Conservation (phyloP, 2,797 vertebrate genomes). For the Trachops cirrhosus region DNA sequence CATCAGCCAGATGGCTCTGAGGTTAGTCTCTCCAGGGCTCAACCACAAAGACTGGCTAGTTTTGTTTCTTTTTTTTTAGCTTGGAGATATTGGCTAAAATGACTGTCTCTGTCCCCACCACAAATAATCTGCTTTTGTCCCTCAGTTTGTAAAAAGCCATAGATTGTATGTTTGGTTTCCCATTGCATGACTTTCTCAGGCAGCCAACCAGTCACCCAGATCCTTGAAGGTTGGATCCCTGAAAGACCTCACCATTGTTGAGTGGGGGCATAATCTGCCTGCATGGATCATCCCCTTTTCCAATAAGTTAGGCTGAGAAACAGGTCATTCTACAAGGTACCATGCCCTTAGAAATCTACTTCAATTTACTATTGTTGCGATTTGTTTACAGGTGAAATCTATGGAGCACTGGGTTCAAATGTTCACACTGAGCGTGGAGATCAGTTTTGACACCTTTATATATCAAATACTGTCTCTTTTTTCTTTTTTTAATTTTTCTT, state of each 20-base stretch:
- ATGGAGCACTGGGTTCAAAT: not conserved
- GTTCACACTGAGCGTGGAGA: not conserved
- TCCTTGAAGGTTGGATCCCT: not conserved
- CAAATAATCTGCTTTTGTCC: conserved; percentile 61
- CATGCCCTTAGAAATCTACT: not conserved
- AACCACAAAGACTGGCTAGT: conserved; percentile 32
- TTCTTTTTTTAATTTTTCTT: too few species aligned
- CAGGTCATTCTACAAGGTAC: not conserved
- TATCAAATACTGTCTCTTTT: not conserved
- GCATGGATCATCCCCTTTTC: not conserved
- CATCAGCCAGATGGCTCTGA: conserved; percentile 51
- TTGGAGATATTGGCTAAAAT: conserved; percentile 42
- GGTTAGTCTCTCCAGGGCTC: conserved; percentile 53
- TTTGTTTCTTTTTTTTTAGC: not conserved
- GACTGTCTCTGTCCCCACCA: conserved; percentile 70
- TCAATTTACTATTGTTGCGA: not conserved
- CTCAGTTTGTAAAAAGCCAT: not conserved
- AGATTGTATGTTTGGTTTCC: conserved; percentile 11
- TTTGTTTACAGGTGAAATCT: not conserved
- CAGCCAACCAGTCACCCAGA: not conserved
- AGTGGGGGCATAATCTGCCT: not conserved
- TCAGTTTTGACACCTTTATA: not conserved
- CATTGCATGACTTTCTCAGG: not conserved
- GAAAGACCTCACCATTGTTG: not conserved
- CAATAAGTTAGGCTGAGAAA: not conserved